Base-by-base conservation (phyloP, 2,888 invertebrate species). In the Pomacea canaliculata region DNA sequence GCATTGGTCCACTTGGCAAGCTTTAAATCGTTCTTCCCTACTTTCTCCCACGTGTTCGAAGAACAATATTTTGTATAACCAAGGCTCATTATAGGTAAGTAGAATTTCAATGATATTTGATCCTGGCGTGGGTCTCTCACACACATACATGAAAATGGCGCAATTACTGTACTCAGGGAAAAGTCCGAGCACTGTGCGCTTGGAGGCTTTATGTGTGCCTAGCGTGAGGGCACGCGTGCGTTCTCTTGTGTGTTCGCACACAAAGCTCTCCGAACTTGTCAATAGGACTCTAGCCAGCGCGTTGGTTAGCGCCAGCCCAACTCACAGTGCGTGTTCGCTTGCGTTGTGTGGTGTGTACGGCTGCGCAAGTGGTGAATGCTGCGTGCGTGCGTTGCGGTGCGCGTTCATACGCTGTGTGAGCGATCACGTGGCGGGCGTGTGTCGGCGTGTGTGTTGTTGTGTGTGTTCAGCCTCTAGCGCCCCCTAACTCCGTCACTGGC, bases 341-440 rank as follows among this genome's bases (percentile, higher is more conserved):
- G 73, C 65, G 49, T 37, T 59, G 37, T 8, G 27, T 10, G 10
- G 49, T 27, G 73, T 66, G 59, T 66, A 67, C 73, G 56, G 59
- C 66, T 51, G 37, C n/a, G 60, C 51, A n/a, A 37, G 37, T 51
- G 23, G 67, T 60, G 70, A 27, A 62, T 62, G 70, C n/a, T 59
- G 49, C 23, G 72, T 73, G 73, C 73, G 73, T 73, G 73, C 73
- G 73, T 73, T 73, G 73, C 65, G 51, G 66, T 65, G 73, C 73
- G 73, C 73, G 73, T 73, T 73, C 73, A 73, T 68, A 73, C 73
- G 73, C 74, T 74, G 74, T 37, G 51, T 46, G 59, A 59, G 69
- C 23, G 69, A 68, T 74, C 74, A 74, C 74, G 74, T 74, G 74
- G 69, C n/a, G 23, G 56, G 74, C 74, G 69, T 74, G 69, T 74